Conservation (phyloP, 2,113 vertebrate species). For the Melanerpes aurifrons region DNA sequence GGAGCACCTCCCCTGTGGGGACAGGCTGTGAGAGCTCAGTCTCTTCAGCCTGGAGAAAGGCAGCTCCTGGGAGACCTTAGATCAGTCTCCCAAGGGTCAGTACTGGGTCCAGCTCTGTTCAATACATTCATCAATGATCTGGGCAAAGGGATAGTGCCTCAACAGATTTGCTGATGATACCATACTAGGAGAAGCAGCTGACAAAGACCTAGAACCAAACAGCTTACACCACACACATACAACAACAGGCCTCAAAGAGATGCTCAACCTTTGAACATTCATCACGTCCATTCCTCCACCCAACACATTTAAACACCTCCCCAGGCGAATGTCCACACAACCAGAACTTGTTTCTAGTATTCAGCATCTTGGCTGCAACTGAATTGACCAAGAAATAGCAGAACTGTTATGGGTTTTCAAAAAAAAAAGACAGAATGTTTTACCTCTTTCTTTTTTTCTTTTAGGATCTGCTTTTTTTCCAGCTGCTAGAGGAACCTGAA, state of each 20-base stretch:
- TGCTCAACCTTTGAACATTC: neutral
- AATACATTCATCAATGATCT: no score
- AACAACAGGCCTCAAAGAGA: accelerated
- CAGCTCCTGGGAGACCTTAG: no score
- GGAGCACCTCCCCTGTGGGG: no score
- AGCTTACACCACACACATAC: neutral
- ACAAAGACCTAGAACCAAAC: neutral
- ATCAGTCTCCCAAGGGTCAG: no score
- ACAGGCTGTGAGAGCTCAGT: no score
- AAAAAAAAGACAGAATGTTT: neutral
- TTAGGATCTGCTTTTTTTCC: neutral
- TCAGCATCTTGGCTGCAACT: neutral
- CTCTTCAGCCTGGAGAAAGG: no score
- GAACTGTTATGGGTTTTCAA: neutral
- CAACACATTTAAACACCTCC: neutral
- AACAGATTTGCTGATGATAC: no score
- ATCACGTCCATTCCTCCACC: neutral
- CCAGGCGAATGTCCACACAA: neutral
- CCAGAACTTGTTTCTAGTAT: neutral
- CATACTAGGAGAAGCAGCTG: no score
- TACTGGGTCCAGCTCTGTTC: no score
- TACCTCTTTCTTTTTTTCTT: no score
- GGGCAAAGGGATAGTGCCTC: no score
- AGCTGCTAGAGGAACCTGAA: neutral
- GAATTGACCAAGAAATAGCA: neutral